Base-by-base conservation (phyloP, 2,113 vertebrate species). In the Nycticryphes semicollaris region DNA sequence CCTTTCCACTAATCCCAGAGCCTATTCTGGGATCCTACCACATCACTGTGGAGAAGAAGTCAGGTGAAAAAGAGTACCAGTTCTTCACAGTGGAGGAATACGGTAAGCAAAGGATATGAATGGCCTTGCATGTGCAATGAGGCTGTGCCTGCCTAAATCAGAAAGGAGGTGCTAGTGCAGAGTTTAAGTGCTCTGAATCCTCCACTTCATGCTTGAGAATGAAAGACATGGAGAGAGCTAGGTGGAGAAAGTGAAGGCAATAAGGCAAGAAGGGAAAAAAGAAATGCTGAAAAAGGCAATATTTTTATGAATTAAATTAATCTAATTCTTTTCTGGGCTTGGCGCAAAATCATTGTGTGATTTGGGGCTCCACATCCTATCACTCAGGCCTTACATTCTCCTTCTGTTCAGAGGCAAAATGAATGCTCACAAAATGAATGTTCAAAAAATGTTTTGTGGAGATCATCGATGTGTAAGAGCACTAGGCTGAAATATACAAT, bases 41-140 rank as follows among this genome's bases (percentile, higher is more conserved):
- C 14, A 94, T 98, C 62, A 48, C 5, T 9, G 94, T 97, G n/a
- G 80, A 96, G 43, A 94, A 21, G 10, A 45, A 25, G 12, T 96
- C 96, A 11, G 94, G 89, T 35, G 77, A 5, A 64, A 92, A 39
- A 18, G 11, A 92, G 20, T 13, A 47, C 22, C 95, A 97, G 8
- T 95, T 4, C 60, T 98, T 98, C 92, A 89, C 9, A 3, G 97
- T 98, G 53, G 67, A 98, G 12, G 96, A 92, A 95, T 93, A 98
- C 5, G 97, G 98, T 98, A 98, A 97, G 92, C 16, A 92, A 81
- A 50, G 23, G 6, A 21, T 69, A 30, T 30, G 51, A 93, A 77
- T 14, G 66, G 33, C 22, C 21, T 50, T 41, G 18, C 11, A 21
- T 14, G 19, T 69, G 28, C 47, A 59, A 28, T 41, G 43, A 72